Percentiles rank a stretch among this genome's conserved stretches.
Conservation (phyloP, 2,113 vertebrate species). For the Lagopus muta region DNA sequence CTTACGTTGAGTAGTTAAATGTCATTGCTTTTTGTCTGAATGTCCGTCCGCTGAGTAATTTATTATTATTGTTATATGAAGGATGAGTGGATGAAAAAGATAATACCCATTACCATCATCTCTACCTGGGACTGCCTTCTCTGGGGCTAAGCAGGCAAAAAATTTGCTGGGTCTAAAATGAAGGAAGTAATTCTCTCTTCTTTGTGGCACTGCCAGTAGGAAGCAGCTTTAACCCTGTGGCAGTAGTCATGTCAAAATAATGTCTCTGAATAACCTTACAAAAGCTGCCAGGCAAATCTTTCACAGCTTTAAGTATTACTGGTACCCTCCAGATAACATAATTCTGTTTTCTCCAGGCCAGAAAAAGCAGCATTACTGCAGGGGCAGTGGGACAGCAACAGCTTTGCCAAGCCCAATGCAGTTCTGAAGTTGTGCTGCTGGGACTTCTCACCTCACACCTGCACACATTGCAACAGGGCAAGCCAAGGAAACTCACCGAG, state of each 20-base stretch:
- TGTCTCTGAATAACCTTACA: constrained; percentile 1
- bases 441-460: background rate
- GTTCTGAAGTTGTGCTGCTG: background rate
- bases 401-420: background rate
- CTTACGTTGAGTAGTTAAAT: background rate
- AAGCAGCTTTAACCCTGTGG: background rate
- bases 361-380: background rate
- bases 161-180: background rate
- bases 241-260: background rate
- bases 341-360: constrained; percentile 33
- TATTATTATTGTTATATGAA: background rate
- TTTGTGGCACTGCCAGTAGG: background rate
- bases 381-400: background rate
- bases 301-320: constrained; percentile 21
- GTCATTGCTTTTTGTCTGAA: background rate
- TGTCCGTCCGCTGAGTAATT: background rate
- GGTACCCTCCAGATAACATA: constrained; percentile 59
- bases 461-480: background rate
- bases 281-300: constrained; percentile 46
- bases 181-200: background rate
- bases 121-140: accelerated
- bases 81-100: background rate
- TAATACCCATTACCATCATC: background rate
- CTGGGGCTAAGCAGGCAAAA: background rate
- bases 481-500: background rate